Evolutionary conservation across 2,888 invertebrate genomes (phyloP), one percentile per base, ranked within the genome.

Genomic region (Lithophane semibrunnea): DNA sequence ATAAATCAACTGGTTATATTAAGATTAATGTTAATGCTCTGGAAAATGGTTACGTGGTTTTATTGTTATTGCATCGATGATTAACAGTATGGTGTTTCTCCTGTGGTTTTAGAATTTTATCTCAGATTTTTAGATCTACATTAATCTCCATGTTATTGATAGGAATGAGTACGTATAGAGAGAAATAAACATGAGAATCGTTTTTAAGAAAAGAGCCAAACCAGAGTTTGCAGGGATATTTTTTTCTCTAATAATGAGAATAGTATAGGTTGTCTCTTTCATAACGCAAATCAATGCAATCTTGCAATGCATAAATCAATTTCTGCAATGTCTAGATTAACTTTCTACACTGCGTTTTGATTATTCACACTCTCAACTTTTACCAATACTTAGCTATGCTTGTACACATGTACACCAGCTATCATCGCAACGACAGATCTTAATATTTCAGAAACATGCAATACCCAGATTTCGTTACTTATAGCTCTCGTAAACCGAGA

Each of bases 1-100:
- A 82, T 82, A 84, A 84, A 86, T 83, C 86, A 85, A 70, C 68
- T 67, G 65, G 69, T 83, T 83, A 77, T 75, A 80, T 80, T 71
- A 75, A 72, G 79, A 82, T 86, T 82, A 82, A 79, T 82, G 72
- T 79, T 75, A 61, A 76, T 74, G 54, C n/a, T 54, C 79, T 69
- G 69, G 63, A 66, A 79, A 72, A 65, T 72, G 24, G 52, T 71
- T 82, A 60, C 44, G 13, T 58, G 69, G 63, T 73, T 81, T 82
- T 82, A 71, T 72, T 72, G 58, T 52, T 77, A 21, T 64, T 75
- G 65, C 71, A 84, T 69, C 54, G 16, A 21, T 42, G 42, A 77
- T 70, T 56, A 73, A 54, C 12, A 60, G 63, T 60, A 21, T 63
- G 18, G 24, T n/a, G 52, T 63, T 77, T 42, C 24, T 47, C 44